A percentile compares a stretch with the other conserved stretches of the same genome.
Evolutionary conservation across 92 coral and sea anemone species (phyloP).

Genomic region (Phymanthus crucifer): DNA sequence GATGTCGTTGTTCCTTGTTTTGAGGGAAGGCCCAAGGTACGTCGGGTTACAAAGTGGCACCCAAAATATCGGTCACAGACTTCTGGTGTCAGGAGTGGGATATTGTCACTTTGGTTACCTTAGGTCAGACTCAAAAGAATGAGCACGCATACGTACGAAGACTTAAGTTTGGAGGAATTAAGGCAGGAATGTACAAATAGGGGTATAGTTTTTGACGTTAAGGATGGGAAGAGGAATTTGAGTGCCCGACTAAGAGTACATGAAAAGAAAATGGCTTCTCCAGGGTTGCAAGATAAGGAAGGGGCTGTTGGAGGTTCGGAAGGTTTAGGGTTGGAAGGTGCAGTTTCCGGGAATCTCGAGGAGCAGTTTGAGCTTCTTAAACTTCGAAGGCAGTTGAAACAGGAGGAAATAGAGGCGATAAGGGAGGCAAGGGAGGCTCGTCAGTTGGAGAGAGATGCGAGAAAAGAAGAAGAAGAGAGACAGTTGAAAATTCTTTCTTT

Average conservation of each 20-base stretch:
- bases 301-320: slow-evolving; percentile 1
- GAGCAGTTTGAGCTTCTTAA: slow-evolving; percentile 19
- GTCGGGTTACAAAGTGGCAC: neutral
- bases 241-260: slow-evolving; percentile 22
- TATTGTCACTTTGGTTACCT: neutral
- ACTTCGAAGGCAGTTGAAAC: slow-evolving; percentile 28
- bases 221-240: slow-evolving; percentile 47
- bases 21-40: neutral
- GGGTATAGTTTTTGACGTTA: slow-evolving; percentile 13
- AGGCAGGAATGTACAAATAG: slow-evolving; percentile 24
- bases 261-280: slow-evolving; percentile 15
- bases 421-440: slow-evolving; percentile 29
- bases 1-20: too few species aligned
- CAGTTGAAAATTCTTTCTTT: neutral
- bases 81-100: slow-evolving; percentile 30
- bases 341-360: neutral
- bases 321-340: slow-evolving; percentile 4
- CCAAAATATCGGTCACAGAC: neutral
- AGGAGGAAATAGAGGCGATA: slow-evolving; percentile 30
- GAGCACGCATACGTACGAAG: slow-evolving; percentile 9
- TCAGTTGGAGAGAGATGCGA: slow-evolving; percentile 7
- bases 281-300: neutral
- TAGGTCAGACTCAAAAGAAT: neutral
- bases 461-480: slow-evolving; percentile 26
- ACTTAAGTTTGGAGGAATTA: slow-evolving; percentile 26